A percentile compares a stretch with the other conserved stretches of the same genome.
phyloP scores from a whole-genome alignment of 2,888 invertebrate genomes.

The Nebria brevicollis region DNA sequence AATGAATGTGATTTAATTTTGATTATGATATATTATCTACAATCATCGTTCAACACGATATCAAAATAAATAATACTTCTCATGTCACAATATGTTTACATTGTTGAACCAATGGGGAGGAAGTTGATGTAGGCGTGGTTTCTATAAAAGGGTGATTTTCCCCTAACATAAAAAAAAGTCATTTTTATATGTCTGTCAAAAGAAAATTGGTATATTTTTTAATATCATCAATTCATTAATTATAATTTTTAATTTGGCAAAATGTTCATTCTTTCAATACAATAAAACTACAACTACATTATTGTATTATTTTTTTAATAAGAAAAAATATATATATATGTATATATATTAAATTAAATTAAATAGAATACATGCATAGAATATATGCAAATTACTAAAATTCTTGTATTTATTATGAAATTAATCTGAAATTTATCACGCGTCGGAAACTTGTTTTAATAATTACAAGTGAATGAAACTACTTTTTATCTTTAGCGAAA shows the following conservation, averaged over 20 bases:
- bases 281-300: not conserved
- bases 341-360: too few species aligned
- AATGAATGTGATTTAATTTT: conserved; percentile 36
- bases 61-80: conserved; percentile 36
- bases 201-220: conserved; percentile 28
- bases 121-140: conserved; percentile 24
- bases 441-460: too few species aligned
- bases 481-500: too few species aligned
- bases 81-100: conserved; percentile 41
- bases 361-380: too few species aligned
- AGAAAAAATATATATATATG: too few species aligned
- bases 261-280: not conserved
- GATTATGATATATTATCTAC: conserved; percentile 41
- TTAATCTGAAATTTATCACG: too few species aligned
- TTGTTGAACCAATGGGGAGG: conserved; percentile 26
- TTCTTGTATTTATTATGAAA: too few species aligned
- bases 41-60: conserved; percentile 11
- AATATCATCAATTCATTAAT: conserved; percentile 27
- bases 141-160: conserved; percentile 23
- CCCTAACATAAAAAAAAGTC: conserved; percentile 20
- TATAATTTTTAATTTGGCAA: conserved; percentile 15
- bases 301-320: too few species aligned
- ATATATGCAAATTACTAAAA: too few species aligned
- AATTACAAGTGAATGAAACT: too few species aligned
- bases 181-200: conserved; percentile 35